Base-by-base conservation (phyloP, 2,888 invertebrate species). In the Caenorhabditis becei region DNA sequence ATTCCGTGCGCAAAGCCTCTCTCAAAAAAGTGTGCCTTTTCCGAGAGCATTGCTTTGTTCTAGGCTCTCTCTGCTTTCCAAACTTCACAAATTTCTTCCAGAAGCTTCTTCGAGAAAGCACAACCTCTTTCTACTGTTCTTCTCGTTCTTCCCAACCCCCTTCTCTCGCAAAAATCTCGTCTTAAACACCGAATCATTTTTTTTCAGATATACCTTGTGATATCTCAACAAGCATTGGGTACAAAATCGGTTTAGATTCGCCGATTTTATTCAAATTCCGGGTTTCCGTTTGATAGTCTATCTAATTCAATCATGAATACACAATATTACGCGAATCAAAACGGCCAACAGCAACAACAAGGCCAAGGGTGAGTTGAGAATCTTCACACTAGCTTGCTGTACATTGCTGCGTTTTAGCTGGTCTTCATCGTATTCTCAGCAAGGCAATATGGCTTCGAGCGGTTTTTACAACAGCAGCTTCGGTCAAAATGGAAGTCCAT, bases 251-350 rank as follows among this genome's bases (percentile, higher is more conserved):
- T 80, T 70, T 72, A 70, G 71, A 53, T 44, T 71, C 61, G 59
- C 78, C 78, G 78, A 78, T 78, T 71, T 72, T 71, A 20, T 58
- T 66, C 53, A 44, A 74, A 41, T 74, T 71, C 72, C 79, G 79
- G 79, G 79, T 79, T 79, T 79, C 79, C 67, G 79, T 79, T 79
- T 79, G 61, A 65, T 78, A 65, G 71, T 66, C 71, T 74, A 63
- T 62, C 54, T 44, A 63, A 63, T 54, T n/a, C n/a, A 66, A 67
- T 53, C 61, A 69, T 69, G 59, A 77, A 77, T 44, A 77, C 63
- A 78, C 70, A 70, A 70, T 70, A 71, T 59, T 58, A 70, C 58
- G 70, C 70, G 67, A 78, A 32, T 51, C 70, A 78, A 5, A 70
- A 69, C 65, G 65, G 61, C 51, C 69, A 70, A 65, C 66, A 65